Evolutionary conservation across 2,797 vertebrate genomes (phyloP), one percentile per base, ranked within the genome.

Genomic region (Pelodytes ibericus): DNA sequence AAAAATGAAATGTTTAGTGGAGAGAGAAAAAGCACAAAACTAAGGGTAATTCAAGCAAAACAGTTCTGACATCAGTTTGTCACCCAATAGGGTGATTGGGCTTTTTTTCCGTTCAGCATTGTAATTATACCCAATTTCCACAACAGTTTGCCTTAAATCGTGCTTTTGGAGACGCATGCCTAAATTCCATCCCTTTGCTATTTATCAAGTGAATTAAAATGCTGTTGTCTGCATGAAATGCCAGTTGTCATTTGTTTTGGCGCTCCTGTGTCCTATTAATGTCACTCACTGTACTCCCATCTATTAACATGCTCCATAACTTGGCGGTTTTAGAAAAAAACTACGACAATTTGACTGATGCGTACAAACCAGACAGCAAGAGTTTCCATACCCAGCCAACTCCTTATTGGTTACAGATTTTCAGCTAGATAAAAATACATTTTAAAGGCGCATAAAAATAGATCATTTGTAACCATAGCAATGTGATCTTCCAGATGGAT

Each of bases 381-480:
- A 44, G 56, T 64, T 49, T 31, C 31, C 16, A 47, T 44, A 53
- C 25, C 26, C 10, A 18, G 33, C 53, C 67, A 57, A 25, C 47
- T 44, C 57, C 10, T 39, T 53, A 63, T 22, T 24, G 20, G 20
- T 39, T 44, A 26, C 11, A 26, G 26, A 71, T 64, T 59, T 59
- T 58, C n/a, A 67, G 22, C 62, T 30, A 25, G 72, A 75, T 44
- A 27, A 49, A 68, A 75, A 75, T 75, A 60, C 56, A 24, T 75
- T 36, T 59, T 49, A 27, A 22, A 31, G 41, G 26, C 27, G 58
- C 39, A 22, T 68, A 75, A 49, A 63, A 71, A 77, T 77, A 64
- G 70, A 20, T 59, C 30, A 13, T 71, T 58, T 77, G 68, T 77
- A 70, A 65, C 68, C 39, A 71, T 77, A 47, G 60, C 33, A 71